These are phyloP conservation scores for Noctua pronuba DNA, from an alignment of 2,888 invertebrate genomes.

Conservation along the genomic window DNA sequence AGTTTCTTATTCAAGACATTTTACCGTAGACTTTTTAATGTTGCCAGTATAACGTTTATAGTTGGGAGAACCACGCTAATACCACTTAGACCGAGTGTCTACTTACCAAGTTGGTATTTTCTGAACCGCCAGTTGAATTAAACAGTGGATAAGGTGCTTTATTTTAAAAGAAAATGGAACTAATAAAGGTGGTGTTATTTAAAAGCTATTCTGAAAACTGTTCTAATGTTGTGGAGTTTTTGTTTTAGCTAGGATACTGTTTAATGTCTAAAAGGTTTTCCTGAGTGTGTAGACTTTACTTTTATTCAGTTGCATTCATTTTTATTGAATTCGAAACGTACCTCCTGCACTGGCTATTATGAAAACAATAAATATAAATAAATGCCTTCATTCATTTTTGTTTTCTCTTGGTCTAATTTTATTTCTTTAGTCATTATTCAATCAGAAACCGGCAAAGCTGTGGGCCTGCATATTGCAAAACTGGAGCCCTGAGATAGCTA, in stretches of 20 bases:
- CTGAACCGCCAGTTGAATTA: constrained; percentile 61
- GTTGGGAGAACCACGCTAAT: constrained; percentile 57
- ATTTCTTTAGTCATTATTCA: neutral
- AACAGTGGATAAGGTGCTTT: constrained; percentile 42
- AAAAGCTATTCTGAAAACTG: neutral
- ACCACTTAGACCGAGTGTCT: constrained; percentile 67
- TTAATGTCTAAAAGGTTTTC: neutral
- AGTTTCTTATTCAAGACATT: constrained; percentile 56
- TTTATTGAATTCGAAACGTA: neutral
- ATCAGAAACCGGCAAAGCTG: neutral
- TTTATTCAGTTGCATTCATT: neutral
- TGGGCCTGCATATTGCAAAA: neutral
- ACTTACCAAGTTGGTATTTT: constrained; percentile 66
- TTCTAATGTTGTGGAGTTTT: constrained; percentile 9
- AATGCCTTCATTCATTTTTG: neutral
- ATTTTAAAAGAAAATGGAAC: constrained; percentile 46
- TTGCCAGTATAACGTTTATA: constrained; percentile 63
- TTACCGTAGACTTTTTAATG: constrained; percentile 63
- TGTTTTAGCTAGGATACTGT: neutral
- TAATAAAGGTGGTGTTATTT: constrained; percentile 14
- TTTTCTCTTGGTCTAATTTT: neutral
- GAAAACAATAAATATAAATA: neutral
- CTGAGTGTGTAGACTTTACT: neutral
- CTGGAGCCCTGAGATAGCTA: no score
- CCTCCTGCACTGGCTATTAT: neutral